phyloP scores from a whole-genome alignment of 2,888 invertebrate genomes.

The Ariolimax columbianus region DNA sequence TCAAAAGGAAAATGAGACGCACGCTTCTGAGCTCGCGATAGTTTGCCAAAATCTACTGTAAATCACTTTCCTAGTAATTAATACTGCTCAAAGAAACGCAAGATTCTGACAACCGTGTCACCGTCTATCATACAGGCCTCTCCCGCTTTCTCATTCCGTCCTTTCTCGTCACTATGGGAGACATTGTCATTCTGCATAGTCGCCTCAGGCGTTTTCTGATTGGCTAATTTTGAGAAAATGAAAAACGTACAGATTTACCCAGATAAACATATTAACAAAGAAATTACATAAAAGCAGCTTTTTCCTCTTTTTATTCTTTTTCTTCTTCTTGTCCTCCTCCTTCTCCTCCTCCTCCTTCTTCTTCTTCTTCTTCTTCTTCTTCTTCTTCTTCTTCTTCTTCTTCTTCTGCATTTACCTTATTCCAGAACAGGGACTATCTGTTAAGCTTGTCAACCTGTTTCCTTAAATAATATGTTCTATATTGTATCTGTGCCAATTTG shows the following conservation, averaged over 20 bases:
- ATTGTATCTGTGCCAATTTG: too few relatives aligned
- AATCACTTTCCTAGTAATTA: conserved; percentile 25
- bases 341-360: too few relatives aligned
- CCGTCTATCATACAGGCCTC: conserved; percentile 13
- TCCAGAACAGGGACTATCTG: too few relatives aligned
- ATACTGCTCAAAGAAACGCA: conserved; percentile 33
- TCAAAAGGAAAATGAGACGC: conserved; percentile 32
- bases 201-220: conserved; percentile 1
- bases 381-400: too few relatives aligned
- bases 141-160: background rate
- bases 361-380: too few relatives aligned
- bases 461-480: too few relatives aligned
- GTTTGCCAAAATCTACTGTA: conserved; percentile 31
- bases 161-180: background rate
- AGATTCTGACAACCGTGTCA: conserved; percentile 21
- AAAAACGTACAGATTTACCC: background rate
- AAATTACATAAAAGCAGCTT: too few relatives aligned
- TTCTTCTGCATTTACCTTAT: too few relatives aligned
- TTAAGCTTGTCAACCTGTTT: too few relatives aligned
- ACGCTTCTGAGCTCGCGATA: conserved; percentile 28
- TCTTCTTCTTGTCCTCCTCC: too few relatives aligned
- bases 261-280: background rate
- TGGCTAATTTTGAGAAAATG: background rate
- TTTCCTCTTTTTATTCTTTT: too few relatives aligned
- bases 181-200: background rate